Evolutionary conservation across 2,113 vertebrate species (phyloP), one percentile per base, ranked within the genome.

Genomic region (Tragelaphus buxtoni): DNA sequence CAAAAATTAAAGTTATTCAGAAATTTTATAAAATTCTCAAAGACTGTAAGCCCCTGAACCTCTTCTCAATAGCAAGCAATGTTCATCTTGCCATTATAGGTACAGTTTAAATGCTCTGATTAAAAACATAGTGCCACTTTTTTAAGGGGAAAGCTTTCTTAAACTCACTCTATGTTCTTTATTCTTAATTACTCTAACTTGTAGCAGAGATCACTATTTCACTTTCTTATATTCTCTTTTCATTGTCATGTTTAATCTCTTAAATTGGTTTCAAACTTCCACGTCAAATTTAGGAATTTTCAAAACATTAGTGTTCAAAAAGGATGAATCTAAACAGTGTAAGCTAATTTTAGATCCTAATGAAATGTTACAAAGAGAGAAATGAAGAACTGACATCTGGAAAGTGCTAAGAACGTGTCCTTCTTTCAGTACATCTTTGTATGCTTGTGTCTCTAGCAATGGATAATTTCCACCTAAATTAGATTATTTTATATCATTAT

Each of bases 11-110:
- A 94, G 42, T 49, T 65, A 83, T 5, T 30, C 49, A 79, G 10
- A 90, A 83, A 65, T 85, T 84, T 83, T 42, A 77, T 18, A 92
- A 94, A 95, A 94, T 83, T 80, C 39, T 93, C n/a, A 51, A 8
- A 53, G 6, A 42, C 1, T 3, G 1, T 51, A 83, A 82, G 32
- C 9, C 6, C 42, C n/a, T 56, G 51, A 35, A 1, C 5, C 42
- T 53, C 20, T 95, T 69, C 14, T 56, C 20, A 28, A 47, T 1
- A 61, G 18, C 4, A 24, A 14, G 13, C 4, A 9, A 13, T 18
- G 16, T 72, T 49, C 63, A 32, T 9, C 32, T 22, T 61, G 1
- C 16, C 8, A 42, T 14, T 72, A 12, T 2, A 58, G 24, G 24
- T 5, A 6, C 3, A 16, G 49, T 86, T 80, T 79, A 16, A 1